Conservation (phyloP, 2,888 invertebrate genomes). For the Erebia aethiops region DNA sequence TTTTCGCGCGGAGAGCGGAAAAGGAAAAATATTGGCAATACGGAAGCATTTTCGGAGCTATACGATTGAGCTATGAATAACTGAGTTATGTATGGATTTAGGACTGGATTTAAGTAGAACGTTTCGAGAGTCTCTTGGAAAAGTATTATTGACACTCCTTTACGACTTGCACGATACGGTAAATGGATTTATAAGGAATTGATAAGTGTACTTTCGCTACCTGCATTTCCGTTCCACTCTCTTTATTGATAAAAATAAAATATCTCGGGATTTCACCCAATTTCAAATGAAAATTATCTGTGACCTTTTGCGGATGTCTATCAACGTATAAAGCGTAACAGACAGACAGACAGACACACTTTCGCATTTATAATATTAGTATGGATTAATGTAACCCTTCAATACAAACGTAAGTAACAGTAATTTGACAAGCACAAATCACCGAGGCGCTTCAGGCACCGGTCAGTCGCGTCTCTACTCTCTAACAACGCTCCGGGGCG, state of each 20-base stretch:
- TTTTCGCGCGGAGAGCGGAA: slow-evolving; percentile 40
- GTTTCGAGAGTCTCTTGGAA: slow-evolving; percentile 24
- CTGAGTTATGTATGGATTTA: slow-evolving; percentile 32
- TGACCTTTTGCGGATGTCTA: slow-evolving; percentile 1
- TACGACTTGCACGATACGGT: slow-evolving; percentile 20
- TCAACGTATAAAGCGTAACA: too few species aligned
- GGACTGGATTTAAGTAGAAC: slow-evolving; percentile 23
- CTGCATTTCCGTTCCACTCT: not conserved
- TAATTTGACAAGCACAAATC: slow-evolving; percentile 1
- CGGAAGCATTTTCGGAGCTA: slow-evolving; percentile 40
- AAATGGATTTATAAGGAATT: slow-evolving; percentile 21
- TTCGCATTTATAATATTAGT: too few species aligned
- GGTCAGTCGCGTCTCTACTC: slow-evolving; percentile 58
- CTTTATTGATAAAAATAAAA: not conserved
- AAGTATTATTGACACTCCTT: slow-evolving; percentile 25
- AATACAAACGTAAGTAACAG: not conserved
- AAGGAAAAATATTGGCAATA: slow-evolving; percentile 42
- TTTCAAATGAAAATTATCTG: not conserved
- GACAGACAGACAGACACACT: too few species aligned
- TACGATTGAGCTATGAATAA: slow-evolving; percentile 52
- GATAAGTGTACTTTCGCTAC: slow-evolving; percentile 5
- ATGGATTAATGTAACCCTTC: not conserved
- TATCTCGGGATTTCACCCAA: not conserved
- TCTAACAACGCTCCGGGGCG: slow-evolving; percentile 54
- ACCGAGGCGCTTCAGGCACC: slow-evolving; percentile 42